A percentile compares a stretch with the other conserved stretches of the same genome.
Conservation (phyloP, 2,888 invertebrate species). For the Magallana nippona region DNA sequence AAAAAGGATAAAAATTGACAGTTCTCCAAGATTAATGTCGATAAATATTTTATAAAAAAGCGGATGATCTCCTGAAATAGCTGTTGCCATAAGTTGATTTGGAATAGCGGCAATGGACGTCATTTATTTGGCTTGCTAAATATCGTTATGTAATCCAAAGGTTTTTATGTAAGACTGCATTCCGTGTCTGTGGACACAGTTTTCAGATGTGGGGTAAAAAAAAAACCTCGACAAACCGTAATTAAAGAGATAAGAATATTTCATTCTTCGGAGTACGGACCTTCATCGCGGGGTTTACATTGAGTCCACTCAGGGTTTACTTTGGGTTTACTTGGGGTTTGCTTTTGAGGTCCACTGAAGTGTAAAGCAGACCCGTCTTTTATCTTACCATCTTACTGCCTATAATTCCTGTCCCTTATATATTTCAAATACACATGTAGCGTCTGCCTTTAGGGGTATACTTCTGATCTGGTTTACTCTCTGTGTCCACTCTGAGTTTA, state of each 20-base stretch:
- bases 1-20: slow-evolving; percentile 32
- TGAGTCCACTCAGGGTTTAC: too few relatives aligned
- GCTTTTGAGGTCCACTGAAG: too few relatives aligned
- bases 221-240: slow-evolving; percentile 6
- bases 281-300: not conserved
- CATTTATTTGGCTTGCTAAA: slow-evolving; percentile 11
- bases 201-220: slow-evolving; percentile 18
- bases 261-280: not conserved
- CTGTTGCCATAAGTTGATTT: slow-evolving; percentile 7
- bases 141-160: slow-evolving; percentile 5
- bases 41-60: slow-evolving; percentile 30
- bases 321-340: too few relatives aligned
- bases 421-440: too few relatives aligned
- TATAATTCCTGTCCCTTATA: too few relatives aligned
- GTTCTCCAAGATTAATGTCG: slow-evolving; percentile 28
- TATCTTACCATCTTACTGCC: too few relatives aligned
- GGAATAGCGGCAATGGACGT: not conserved
- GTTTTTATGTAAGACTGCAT: slow-evolving; percentile 5
- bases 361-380: too few relatives aligned
- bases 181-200: not conserved
- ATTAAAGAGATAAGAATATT: slow-evolving; percentile 1
- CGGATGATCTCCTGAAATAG: slow-evolving; percentile 14
- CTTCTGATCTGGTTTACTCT: too few relatives aligned
- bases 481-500: too few relatives aligned
- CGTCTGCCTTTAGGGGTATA: too few relatives aligned